Evolutionary conservation across 2,888 invertebrate genomes (phyloP), one percentile per base, ranked within the genome.

Genomic region (Rotaria magnacalcarata): DNA sequence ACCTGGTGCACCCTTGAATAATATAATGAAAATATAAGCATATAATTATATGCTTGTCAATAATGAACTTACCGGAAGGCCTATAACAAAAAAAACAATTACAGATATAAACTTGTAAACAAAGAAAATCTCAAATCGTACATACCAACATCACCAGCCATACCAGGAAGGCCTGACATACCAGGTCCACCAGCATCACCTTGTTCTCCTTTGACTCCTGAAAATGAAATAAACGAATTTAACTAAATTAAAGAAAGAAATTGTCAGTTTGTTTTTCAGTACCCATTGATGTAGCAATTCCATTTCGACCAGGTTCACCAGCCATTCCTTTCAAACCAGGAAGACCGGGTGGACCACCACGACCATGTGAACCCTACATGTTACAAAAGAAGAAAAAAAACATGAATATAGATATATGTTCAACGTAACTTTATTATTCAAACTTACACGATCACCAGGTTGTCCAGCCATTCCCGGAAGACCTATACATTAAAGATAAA

Each of bases 381-480:
- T 47, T 10, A 11, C 7, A 16, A 52, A 52, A 14, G 14, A n/a
- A 47, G 6, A n/a, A 19, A 34, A 4, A 50, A 50, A 50, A 50
- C 50, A 50, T 50, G 14, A 11, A 8, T 14, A 3, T 3, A 52
- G 27, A 27, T 27, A 27, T 27, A n/a, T 27, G 27, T 7, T 6
- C 4, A 60, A 27, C 10, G 14, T 10, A 60, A 27, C 1, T 60
- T 16, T 27, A 27, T 34, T 67, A 5, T 11, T 2, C 2, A 24
- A 43, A 80, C n/a, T 80, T 80, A 80, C 80, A 10, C 80, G 80
- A 43, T 80, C 80, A 14, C 80, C 80, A 80, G 47, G 43, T 47
- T 1, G 47, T 47, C 80, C 80, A 47, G n/a, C 16, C 6, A 10
- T 19, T 8, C 80, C 80, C 21, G 80, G 80, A 80, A 47, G n/a